Base-by-base conservation (phyloP, 2,113 vertebrate species). In the Nematolebias whitei region DNA sequence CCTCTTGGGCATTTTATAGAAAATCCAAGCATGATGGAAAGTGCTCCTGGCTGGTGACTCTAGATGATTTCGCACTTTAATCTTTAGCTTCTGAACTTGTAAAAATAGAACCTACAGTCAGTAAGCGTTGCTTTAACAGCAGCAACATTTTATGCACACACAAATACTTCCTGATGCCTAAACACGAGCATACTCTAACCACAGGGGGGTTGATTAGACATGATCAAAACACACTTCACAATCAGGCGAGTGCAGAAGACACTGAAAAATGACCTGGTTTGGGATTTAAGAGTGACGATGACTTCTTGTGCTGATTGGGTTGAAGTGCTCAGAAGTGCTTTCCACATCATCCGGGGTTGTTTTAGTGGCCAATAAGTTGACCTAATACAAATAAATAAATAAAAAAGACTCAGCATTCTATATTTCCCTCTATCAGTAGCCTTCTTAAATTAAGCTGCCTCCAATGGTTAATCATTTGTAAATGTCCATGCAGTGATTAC, bases 181-280 rank as follows among this genome's bases (percentile, higher is more conserved):
- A 65, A 68, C 20, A 50, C 41, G n/a, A 65, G 51, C n/a, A 61
- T 9, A 38, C 13, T 57, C 66, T 56, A 58, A 58, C n/a, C 39
- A 65, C 50, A 62, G 26, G 23, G 26, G 14, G 29, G 23, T 9
- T 35, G n/a, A 54, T 72, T 29, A 45, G 20, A 44, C 18, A 49
- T 57, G 0, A 59, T 59, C 23, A 41, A 19, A 56, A 40, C 29
- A 5, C 12, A 41, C 50, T 70, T 12, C 13, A 38, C 50, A 74
- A 52, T 59, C 48, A 55, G 50, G 23, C 35, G 7, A 5, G n/a
- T 22, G 29, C 24, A 24, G 23, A 60, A 41, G n/a, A n/a, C 8
- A 32, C 26, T 51, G 54, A 53, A 19, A 64, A 59, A 68, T 53
- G 40, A 66, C 35, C 39, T 40, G 22, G 20, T 79, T 76, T 63